Percentiles rank a stretch among this genome's conserved stretches.
phyloP scores from a whole-genome alignment of 2,888 invertebrate species.

The Willowsia nigromaculata region DNA sequence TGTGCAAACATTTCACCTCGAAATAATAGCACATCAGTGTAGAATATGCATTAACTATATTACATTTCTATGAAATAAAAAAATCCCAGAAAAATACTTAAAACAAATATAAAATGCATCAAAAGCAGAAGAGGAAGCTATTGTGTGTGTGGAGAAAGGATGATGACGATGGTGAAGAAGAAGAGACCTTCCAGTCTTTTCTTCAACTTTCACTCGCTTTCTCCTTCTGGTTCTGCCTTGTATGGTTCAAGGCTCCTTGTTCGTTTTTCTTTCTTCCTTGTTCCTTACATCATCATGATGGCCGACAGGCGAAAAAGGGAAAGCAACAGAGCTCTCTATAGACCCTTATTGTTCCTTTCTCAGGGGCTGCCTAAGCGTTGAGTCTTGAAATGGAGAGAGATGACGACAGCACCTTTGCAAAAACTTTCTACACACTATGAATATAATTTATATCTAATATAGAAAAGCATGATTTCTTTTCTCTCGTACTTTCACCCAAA shows the following conservation, averaged over 20 bases:
- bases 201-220: neutral
- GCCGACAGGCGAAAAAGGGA: conserved; percentile 19
- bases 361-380: conserved; percentile 6
- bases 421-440: conserved; percentile 13
- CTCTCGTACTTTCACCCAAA: neutral
- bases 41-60: neutral
- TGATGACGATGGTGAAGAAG: too few relatives aligned
- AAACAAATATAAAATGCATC: too few relatives aligned
- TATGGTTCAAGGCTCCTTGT: neutral
- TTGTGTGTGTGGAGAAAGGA: too few relatives aligned
- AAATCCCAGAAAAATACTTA: neutral
- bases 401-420: conserved; percentile 43
- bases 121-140: neutral
- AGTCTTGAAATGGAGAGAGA: conserved; percentile 33
- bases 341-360: conserved; percentile 55
- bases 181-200: too few relatives aligned
- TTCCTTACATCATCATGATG: too few relatives aligned
- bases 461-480: neutral
- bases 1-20: too few relatives aligned
- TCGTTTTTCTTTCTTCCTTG: too few relatives aligned
- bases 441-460: neutral
- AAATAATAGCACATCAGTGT: neutral
- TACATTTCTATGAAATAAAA: neutral
- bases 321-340: conserved; percentile 61
- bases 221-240: neutral